Evolutionary conservation across 2,797 vertebrate species (phyloP), one percentile per base, ranked within the genome.

Genomic region (Syndactyla subalaris): DNA sequence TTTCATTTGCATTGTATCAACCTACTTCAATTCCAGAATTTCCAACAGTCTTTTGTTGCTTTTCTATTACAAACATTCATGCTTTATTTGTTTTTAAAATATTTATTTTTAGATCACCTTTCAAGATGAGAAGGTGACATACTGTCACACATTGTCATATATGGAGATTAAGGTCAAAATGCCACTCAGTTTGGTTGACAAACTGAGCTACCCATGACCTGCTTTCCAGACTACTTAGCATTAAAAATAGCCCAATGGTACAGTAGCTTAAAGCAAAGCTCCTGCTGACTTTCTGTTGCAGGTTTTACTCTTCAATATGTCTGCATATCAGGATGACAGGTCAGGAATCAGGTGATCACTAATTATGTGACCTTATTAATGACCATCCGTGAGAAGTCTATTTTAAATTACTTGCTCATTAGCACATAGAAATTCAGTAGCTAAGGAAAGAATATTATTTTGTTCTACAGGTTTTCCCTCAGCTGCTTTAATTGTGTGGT

Each of bases 241-340:
- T 93, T 59, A 67, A 41, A 66, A 59, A 48, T 7, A 75, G 21
- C 13, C 65, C 46, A 34, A 1, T 21, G 36, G 30, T 9, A 23
- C 29, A 34, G 14, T 2, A 49, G 51, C 51, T 76, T 27, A 22
- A 55, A 68, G 51, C 34, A 71, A 63, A 86, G 38, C 15, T 85
- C 29, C 43, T 55, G 58, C 30, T 79, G 39, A 21, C 20, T 70
- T 52, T 55, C n/a, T 76, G 8, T 55, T 46, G 10, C 26, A 52
- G 32, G 7, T 20, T 12, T 65, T 39, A 5, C n/a, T 58, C 4
- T 46, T 86, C 30, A 34, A 14, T 23, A 17, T 10, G 7, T 36
- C 48, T 54, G 7, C 7, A 4, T n/a, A 14, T 36, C 0, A 0
- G 14, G 26, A 27, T 10, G 10, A 4, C 3, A 46, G 51, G 55